These are phyloP conservation scores for Apotomis capreana DNA, from an alignment of 2,888 invertebrate species.

Conservation along the genomic window DNA sequence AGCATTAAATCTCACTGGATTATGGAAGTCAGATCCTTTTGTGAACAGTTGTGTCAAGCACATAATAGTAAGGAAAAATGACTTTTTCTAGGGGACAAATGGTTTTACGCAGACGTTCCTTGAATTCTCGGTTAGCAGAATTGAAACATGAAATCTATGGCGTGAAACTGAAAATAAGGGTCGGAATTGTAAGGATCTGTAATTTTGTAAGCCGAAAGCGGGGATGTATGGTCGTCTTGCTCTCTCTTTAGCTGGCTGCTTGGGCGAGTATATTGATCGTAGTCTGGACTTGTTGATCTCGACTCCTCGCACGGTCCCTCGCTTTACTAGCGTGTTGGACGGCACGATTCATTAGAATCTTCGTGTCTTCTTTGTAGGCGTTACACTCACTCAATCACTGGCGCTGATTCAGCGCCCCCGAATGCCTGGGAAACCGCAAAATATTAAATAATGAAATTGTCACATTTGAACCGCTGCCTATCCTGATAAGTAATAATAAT, in stretches of 20 bases:
- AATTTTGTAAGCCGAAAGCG: conserved; percentile 52
- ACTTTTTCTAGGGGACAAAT: conserved; percentile 11
- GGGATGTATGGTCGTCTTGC: conserved; percentile 56
- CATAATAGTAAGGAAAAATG: conserved; percentile 2
- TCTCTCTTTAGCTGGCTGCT: conserved; percentile 62
- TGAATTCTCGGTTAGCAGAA: conserved; percentile 9
- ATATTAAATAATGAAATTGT: conserved; percentile 8
- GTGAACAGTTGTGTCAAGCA: conserved; percentile 15
- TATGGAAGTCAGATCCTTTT: conserved; percentile 1
- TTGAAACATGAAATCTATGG: conserved; percentile 40
- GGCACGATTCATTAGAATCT: conserved; percentile 34
- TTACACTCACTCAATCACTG: conserved; percentile 36
- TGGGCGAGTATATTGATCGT: conserved; percentile 76
- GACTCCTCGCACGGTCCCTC: conserved; percentile 61
- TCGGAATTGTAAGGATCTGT: conserved; percentile 43
- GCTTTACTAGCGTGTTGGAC: conserved; percentile 47
- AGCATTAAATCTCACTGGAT: conserved; percentile 14
- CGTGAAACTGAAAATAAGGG: conserved; percentile 38
- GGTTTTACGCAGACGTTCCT: conserved; percentile 2
- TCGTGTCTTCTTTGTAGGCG: conserved; percentile 26
- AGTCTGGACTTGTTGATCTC: conserved; percentile 81
- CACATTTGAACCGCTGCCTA: background rate
- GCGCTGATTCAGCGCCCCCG: conserved; percentile 15
- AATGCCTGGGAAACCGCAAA: background rate
- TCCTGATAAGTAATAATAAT: conserved; percentile 3